Conservation (phyloP, 2,797 vertebrate species). For the Acrossocheilus fasciatus region DNA sequence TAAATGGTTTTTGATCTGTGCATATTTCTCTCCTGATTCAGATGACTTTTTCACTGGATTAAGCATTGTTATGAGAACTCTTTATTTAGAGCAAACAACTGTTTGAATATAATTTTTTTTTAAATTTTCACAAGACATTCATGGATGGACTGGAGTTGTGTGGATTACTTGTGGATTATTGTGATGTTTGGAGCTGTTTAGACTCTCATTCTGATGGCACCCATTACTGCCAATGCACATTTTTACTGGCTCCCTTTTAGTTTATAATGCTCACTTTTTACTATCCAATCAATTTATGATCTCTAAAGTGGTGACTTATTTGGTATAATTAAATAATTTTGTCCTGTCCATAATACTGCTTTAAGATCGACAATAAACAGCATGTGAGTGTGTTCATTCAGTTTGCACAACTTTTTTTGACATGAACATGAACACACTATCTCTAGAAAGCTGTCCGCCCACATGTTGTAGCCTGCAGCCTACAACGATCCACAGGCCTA, state of each 20-base stretch:
- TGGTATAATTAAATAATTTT: not conserved
- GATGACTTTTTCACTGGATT: not conserved
- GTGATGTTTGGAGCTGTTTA: not conserved
- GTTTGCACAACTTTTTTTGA: constrained; percentile 8
- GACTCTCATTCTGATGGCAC: not conserved
- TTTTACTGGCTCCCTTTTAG: not conserved
- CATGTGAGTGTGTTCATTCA: constrained; percentile 21
- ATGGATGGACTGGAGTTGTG: not conserved
- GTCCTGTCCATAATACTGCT: not conserved
- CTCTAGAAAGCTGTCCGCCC: constrained; percentile 29
- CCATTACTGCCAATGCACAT: not conserved
- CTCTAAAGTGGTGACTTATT: not conserved
- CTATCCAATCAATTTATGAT: not conserved
- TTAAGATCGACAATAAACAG: not conserved
- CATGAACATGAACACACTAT: constrained; percentile 38
- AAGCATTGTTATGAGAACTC: not conserved
- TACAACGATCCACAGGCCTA: constrained; percentile 32
- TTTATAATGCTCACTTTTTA: not conserved
- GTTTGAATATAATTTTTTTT: not conserved
- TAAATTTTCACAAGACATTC: not conserved
- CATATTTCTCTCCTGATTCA: not conserved
- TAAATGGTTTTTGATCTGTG: not conserved
- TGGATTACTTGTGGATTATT: not conserved
- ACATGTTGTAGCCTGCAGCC: constrained; percentile 16
- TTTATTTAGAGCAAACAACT: not conserved